A percentile compares a stretch with the other conserved stretches of the same genome.
phyloP scores from a whole-genome alignment of 2,113 vertebrate species.

The Psilopogon haemacephalus region DNA sequence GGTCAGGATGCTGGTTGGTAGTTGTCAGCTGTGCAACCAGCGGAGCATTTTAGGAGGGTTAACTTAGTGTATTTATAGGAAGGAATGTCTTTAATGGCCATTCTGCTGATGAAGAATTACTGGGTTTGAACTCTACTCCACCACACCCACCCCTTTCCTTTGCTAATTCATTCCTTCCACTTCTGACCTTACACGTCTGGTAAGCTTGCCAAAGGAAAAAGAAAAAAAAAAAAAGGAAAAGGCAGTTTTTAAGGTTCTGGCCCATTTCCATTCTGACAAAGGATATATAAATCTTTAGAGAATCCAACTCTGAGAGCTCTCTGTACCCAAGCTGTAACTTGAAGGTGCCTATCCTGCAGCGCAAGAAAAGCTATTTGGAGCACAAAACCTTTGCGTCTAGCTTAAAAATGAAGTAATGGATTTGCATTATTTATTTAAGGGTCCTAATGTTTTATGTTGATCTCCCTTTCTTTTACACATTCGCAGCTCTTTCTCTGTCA shows the following conservation, averaged over 20 bases:
- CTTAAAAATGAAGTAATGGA: background rate
- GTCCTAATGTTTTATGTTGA: background rate
- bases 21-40: background rate
- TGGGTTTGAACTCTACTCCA: background rate
- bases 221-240: background rate
- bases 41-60: background rate
- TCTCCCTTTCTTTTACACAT: background rate
- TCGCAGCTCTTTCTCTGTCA: background rate
- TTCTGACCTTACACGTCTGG: background rate
- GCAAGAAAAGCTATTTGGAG: background rate
- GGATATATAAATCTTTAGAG: background rate
- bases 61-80: background rate
- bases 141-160: background rate
- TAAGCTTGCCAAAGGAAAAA: background rate
- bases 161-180: slow-evolving; percentile 25
- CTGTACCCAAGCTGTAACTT: background rate
- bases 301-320: background rate
- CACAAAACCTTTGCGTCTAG: background rate
- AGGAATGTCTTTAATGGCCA: background rate
- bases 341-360: background rate
- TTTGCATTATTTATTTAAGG: background rate
- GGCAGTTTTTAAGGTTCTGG: background rate
- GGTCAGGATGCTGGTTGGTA: background rate
- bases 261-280: background rate
- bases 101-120: background rate